These are phyloP conservation scores for Semicossyphus pulcher DNA, from an alignment of 2,113 vertebrate species.

Conservation along the genomic window DNA sequence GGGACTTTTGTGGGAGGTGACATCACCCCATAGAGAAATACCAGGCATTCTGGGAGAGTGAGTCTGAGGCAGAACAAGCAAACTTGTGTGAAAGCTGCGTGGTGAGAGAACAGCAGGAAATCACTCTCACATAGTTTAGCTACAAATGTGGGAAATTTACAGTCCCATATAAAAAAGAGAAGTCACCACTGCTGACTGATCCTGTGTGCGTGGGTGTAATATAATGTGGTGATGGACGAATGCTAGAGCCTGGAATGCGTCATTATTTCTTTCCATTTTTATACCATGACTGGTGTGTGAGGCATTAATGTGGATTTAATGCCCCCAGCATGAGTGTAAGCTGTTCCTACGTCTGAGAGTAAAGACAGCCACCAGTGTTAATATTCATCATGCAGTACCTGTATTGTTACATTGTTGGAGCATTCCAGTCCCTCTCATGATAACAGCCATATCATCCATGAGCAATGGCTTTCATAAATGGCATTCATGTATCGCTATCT, in stretches of 20 bases:
- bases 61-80: conserved; percentile 22
- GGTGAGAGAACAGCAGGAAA: conserved; percentile 27
- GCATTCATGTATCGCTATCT: conserved; percentile 3
- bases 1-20: conserved; percentile 27
- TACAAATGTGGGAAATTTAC: conserved; percentile 36
- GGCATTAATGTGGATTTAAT: conserved; percentile 14
- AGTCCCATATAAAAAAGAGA: conserved; percentile 7
- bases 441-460: conserved; percentile 6
- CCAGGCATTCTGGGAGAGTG: conserved; percentile 40
- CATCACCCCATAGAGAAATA: conserved; percentile 28
- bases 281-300: conserved; percentile 15
- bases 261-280: conserved; percentile 15
- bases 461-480: conserved; percentile 30
- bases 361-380: not conserved
- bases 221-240: conserved; percentile 42
- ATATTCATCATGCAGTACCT: not conserved
- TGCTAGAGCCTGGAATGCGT: conserved; percentile 5
- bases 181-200: conserved; percentile 23
- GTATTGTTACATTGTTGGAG: not conserved
- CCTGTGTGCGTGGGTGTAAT: conserved; percentile 22
- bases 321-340: not conserved
- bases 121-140: conserved; percentile 22
- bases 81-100: conserved; percentile 14
- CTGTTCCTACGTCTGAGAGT: not conserved
- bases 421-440: not conserved